Conservation (phyloP, 2,888 invertebrate species). For the Gnatocerus cornutus region DNA sequence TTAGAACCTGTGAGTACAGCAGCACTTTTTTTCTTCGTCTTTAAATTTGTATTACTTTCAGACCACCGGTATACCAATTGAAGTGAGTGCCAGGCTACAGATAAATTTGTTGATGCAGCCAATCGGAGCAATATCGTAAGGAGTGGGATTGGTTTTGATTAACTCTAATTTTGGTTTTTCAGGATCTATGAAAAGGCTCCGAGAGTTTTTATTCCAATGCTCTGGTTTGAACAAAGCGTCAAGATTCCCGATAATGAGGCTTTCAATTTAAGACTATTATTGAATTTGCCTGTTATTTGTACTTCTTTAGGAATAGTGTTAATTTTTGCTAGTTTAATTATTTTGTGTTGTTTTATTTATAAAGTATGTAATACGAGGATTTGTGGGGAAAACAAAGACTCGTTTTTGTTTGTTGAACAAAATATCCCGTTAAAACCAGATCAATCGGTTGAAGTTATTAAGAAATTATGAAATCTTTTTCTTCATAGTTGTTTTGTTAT, state of each 20-base stretch:
- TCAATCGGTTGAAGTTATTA: background rate
- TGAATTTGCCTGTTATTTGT: slow-evolving; percentile 71
- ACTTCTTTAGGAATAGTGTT: slow-evolving; percentile 55
- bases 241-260: slow-evolving; percentile 75
- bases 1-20: slow-evolving; percentile 81
- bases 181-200: slow-evolving; percentile 81
- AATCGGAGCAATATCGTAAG: slow-evolving; percentile 77
- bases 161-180: slow-evolving; percentile 46
- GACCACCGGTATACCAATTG: slow-evolving; percentile 83
- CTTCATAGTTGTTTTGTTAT: background rate
- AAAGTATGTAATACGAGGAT: slow-evolving; percentile 54
- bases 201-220: slow-evolving; percentile 80
- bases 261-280: slow-evolving; percentile 72
- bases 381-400: slow-evolving; percentile 41
- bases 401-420: slow-evolving; percentile 32
- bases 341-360: slow-evolving; percentile 45
- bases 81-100: slow-evolving; percentile 85
- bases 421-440: slow-evolving; percentile 26
- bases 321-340: slow-evolving; percentile 48
- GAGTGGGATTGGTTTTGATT: too few relatives aligned
- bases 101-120: slow-evolving; percentile 84
- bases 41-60: slow-evolving; percentile 62
- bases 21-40: background rate
- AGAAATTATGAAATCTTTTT: background rate
- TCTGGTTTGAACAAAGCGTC: slow-evolving; percentile 86